Conservation (phyloP, 2,113 vertebrate species). For the Lycocorax pyrrhopterus region DNA sequence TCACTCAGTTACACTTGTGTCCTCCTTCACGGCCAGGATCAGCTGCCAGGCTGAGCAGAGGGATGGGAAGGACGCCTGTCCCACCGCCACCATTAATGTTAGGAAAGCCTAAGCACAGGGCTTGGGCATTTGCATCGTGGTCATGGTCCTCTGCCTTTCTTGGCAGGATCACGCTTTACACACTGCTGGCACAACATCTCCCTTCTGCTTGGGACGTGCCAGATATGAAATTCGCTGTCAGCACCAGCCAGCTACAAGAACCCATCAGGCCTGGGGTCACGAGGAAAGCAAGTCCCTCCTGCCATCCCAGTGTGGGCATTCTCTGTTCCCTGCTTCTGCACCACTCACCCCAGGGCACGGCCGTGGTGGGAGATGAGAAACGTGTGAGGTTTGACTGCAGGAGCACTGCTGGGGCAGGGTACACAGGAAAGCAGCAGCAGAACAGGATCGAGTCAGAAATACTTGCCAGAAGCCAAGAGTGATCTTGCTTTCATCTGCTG, state of each 20-base stretch:
- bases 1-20: not conserved
- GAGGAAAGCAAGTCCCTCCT: not conserved
- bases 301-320: rapidly evolving
- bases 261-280: not conserved
- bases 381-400: not conserved
- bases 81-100: rapidly evolving
- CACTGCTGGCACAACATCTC: not conserved
- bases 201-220: not conserved
- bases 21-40: not conserved
- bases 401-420: not conserved
- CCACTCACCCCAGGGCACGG: not conserved
- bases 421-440: not conserved
- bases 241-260: not conserved
- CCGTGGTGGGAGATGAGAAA: rapidly evolving
- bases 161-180: not conserved
- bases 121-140: not conserved
- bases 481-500: slow-evolving; percentile 8
- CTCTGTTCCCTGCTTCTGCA: rapidly evolving
- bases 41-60: not conserved
- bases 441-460: not conserved
- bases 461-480: not conserved
- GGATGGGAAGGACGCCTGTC: not conserved
- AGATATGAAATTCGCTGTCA: not conserved
- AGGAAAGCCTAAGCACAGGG: not conserved
- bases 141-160: not conserved